phyloP scores from a whole-genome alignment of 2,797 vertebrate species.

The Helostoma temminkii region DNA sequence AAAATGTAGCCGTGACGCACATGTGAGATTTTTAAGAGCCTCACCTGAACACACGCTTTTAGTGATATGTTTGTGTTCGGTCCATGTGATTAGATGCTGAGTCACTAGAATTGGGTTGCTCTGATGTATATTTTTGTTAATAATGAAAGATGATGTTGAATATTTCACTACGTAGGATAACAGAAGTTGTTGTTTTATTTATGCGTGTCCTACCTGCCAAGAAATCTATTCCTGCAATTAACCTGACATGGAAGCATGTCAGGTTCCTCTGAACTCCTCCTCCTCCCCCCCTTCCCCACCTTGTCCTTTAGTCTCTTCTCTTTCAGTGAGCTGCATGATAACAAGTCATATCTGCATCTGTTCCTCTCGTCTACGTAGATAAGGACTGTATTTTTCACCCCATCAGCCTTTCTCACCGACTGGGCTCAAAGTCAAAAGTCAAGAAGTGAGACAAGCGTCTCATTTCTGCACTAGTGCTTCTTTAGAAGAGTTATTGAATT shows the following conservation, averaged over 20 bases:
- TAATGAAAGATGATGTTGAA: slow-evolving; percentile 49
- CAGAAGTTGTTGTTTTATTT: slow-evolving; percentile 53
- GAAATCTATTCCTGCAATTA: slow-evolving; percentile 51
- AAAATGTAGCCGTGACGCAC: slow-evolving; percentile 1
- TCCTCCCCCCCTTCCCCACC: slow-evolving; percentile 10
- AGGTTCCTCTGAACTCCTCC: slow-evolving; percentile 9
- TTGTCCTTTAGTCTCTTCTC: slow-evolving; percentile 27
- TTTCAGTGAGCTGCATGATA: slow-evolving; percentile 61
- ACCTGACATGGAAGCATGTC: slow-evolving; percentile 41
- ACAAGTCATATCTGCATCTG: slow-evolving; percentile 67
- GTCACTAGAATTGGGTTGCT: slow-evolving; percentile 30
- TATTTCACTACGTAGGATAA: slow-evolving; percentile 50
- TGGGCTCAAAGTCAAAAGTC: slow-evolving; percentile 58
- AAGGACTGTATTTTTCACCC: slow-evolving; percentile 54
- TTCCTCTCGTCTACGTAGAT: slow-evolving; percentile 63
- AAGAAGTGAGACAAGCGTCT: no score
- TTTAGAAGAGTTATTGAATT: slow-evolving; percentile 57
- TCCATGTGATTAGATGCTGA: slow-evolving; percentile 39
- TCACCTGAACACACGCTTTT: slow-evolving; percentile 14
- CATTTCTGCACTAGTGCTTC: slow-evolving; percentile 44
- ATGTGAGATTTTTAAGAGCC: not conserved
- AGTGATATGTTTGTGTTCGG: slow-evolving; percentile 13
- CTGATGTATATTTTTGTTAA: slow-evolving; percentile 33
- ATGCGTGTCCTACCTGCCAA: slow-evolving; percentile 37
- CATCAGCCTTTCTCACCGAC: slow-evolving; percentile 63